Evolutionary conservation across 2,797 vertebrate species (phyloP).

Genomic region (Buphagus erythrorhynchus): DNA sequence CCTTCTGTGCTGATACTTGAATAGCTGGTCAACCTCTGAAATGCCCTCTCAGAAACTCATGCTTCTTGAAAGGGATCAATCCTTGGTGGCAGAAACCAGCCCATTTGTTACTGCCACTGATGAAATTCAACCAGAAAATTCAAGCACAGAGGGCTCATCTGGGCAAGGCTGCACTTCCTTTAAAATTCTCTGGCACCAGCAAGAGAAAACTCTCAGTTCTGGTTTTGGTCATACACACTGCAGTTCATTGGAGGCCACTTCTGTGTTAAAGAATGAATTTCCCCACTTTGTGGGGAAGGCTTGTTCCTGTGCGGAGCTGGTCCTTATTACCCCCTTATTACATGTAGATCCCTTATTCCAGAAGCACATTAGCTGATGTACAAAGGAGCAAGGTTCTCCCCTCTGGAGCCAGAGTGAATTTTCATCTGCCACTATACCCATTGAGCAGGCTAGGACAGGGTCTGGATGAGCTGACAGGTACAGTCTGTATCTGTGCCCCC

Average conservation of each 20-base stretch:
- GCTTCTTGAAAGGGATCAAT: slow-evolving; percentile 1
- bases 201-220: not conserved
- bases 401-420: not conserved
- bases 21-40: not conserved
- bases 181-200: not conserved
- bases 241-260: not conserved
- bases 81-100: not conserved
- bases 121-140: not conserved
- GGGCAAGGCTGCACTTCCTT: not conserved
- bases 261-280: not conserved
- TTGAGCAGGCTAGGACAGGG: not conserved
- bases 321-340: not conserved
- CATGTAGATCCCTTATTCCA: not conserved
- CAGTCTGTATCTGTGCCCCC: not conserved
- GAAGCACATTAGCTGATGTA: not conserved
- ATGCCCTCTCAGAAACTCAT: not conserved
- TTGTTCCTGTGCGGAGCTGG: not conserved
- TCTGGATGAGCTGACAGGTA: not conserved
- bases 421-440: not conserved
- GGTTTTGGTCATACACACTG: not conserved
- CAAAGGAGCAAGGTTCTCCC: not conserved
- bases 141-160: not conserved
- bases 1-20: not conserved
- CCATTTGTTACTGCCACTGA: slow-evolving; percentile 24
- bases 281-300: not conserved